phyloP scores from a whole-genome alignment of 2,797 vertebrate genomes.

The Pantherophis vulpinus region DNA sequence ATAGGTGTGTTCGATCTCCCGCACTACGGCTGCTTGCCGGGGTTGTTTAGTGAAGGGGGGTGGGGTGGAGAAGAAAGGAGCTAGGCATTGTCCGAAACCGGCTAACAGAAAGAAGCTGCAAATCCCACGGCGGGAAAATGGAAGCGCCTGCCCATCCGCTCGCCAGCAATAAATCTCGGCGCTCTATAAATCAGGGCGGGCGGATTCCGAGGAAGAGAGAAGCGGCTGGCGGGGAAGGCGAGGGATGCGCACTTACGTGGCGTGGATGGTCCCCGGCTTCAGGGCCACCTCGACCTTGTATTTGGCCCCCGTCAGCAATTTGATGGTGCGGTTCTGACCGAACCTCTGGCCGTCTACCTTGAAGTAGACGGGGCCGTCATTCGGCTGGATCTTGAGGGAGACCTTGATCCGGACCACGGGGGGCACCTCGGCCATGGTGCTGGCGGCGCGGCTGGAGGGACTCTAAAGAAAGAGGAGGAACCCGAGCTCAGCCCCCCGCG shows the following conservation, averaged over 20 bases:
- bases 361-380: constrained; percentile 88
- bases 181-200: constrained; percentile 39
- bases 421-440: constrained; percentile 84
- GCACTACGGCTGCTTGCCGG: not conserved
- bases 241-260: constrained; percentile 78
- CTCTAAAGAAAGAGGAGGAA: not conserved
- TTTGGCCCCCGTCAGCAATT: constrained; percentile 92
- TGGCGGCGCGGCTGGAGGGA: constrained; percentile 42
- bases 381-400: constrained; percentile 89
- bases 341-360: constrained; percentile 94
- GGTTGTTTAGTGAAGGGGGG: not conserved
- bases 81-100: not conserved
- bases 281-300: constrained; percentile 90
- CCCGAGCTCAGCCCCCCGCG: not conserved
- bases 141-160: constrained; percentile 32
- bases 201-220: not conserved
- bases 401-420: constrained; percentile 87
- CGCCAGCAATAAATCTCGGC: constrained; percentile 51
- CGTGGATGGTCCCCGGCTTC: constrained; percentile 86
- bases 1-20: not conserved
- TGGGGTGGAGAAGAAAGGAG: not conserved
- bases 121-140: not conserved
- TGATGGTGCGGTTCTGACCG: constrained; percentile 94
- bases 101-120: not conserved
- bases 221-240: not conserved